These are phyloP conservation scores for Proteles cristata DNA, from an alignment of 2,113 vertebrate species.

Conservation along the genomic window DNA sequence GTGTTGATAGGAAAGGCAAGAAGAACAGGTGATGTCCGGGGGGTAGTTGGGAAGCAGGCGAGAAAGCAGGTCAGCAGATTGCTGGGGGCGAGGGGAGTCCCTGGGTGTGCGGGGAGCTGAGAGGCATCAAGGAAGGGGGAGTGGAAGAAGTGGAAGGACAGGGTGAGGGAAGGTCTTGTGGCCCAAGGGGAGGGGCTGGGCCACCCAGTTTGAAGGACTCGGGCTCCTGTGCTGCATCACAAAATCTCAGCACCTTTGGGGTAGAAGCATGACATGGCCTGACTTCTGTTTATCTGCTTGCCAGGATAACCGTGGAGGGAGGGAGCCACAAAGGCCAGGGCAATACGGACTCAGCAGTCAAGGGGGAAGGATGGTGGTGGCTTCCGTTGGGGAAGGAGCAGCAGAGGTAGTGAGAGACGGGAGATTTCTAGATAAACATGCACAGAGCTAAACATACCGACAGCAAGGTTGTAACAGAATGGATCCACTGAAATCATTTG, in stretches of 20 bases:
- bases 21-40: neutral
- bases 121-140: neutral
- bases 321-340: neutral
- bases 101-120: fast-evolving
- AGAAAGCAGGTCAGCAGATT: neutral
- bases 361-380: neutral
- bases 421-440: neutral
- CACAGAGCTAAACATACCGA: fast-evolving
- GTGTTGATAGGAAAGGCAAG: neutral
- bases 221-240: neutral
- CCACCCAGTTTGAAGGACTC: neutral
- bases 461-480: neutral
- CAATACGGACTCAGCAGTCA: neutral
- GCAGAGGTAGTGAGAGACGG: neutral
- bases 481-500: neutral
- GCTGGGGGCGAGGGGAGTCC: neutral
- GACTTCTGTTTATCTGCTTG: neutral
- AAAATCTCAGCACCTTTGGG: neutral
- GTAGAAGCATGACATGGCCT: neutral
- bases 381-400: neutral
- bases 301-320: fast-evolving
- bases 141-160: neutral
- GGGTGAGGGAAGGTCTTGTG: fast-evolving
- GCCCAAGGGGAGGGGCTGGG: neutral
- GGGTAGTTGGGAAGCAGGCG: neutral